Percentiles rank a stretch among this genome's conserved stretches.
phyloP scores from a whole-genome alignment of 2,797 vertebrate genomes.

The Ibycter americanus region DNA sequence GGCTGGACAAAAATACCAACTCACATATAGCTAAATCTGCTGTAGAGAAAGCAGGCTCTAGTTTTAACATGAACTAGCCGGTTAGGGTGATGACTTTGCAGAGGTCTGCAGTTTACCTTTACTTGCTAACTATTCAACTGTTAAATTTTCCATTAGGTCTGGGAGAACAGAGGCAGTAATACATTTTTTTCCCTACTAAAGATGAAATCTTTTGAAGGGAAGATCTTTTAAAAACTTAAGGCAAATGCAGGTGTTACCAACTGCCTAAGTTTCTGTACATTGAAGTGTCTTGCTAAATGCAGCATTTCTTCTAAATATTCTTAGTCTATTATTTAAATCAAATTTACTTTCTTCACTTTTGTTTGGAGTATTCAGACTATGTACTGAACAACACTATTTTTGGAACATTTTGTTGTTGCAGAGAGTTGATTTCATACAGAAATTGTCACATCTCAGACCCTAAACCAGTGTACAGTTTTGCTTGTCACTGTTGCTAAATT shows the following conservation, averaged over 20 bases:
- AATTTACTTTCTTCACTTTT: neutral
- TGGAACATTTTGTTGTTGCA: neutral
- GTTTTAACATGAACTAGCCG: neutral
- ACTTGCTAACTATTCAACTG: neutral
- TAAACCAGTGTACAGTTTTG: neutral
- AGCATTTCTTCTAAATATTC: neutral
- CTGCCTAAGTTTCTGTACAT: neutral
- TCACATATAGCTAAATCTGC: neutral
- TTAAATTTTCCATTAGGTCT: neutral
- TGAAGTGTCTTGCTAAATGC: neutral
- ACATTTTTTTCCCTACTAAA: neutral
- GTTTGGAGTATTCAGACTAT: neutral
- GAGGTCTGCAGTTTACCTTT: neutral
- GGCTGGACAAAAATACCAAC: neutral
- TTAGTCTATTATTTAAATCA: neutral
- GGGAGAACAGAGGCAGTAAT: neutral
- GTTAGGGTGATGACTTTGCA: neutral
- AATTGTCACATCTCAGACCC: neutral
- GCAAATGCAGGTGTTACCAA: neutral
- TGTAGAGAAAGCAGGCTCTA: neutral
- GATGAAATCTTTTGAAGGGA: neutral
- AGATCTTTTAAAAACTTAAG: neutral
- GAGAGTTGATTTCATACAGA: neutral
- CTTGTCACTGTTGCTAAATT: slow-evolving; percentile 35
- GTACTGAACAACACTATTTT: neutral